Conservation (phyloP, 2,113 vertebrate species). For the Cyprinodon brontotheroides region DNA sequence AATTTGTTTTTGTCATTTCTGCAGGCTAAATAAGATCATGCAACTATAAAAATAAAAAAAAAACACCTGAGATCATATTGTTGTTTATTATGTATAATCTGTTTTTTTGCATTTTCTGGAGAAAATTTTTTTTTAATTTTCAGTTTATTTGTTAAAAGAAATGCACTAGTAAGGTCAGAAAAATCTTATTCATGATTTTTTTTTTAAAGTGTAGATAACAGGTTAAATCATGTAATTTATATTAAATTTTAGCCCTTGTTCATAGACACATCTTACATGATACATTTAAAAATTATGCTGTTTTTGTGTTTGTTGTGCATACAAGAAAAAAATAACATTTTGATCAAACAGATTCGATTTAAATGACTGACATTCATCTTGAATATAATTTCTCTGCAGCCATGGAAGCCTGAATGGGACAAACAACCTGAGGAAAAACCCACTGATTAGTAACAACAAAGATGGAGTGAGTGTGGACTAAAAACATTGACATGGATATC, state of each 20-base stretch:
- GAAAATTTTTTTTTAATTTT: no score
- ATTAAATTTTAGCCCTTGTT: background rate
- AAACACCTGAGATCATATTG: no score
- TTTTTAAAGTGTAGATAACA: background rate
- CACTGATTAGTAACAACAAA: conserved; percentile 67
- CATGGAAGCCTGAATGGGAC: conserved; percentile 82
- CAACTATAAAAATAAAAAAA: no score
- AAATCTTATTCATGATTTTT: background rate
- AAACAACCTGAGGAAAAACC: conserved; percentile 84
- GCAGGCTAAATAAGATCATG: no score
- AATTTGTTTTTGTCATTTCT: no score
- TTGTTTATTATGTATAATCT: no score
- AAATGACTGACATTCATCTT: no score
- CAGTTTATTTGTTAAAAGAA: background rate
- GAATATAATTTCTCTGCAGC: conserved; percentile 56
- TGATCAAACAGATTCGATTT: background rate
- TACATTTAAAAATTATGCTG: no score
- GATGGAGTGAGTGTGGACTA: conserved; percentile 61
- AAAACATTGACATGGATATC: background rate
- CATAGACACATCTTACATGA: no score
- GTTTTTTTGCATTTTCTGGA: no score
- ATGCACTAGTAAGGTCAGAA: background rate
- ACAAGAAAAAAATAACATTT: background rate
- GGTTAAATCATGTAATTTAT: background rate
- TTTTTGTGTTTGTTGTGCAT: no score